A percentile compares a stretch with the other conserved stretches of the same genome.
Conservation (phyloP, 2,888 invertebrate genomes). For the Dascillus cervinus region DNA sequence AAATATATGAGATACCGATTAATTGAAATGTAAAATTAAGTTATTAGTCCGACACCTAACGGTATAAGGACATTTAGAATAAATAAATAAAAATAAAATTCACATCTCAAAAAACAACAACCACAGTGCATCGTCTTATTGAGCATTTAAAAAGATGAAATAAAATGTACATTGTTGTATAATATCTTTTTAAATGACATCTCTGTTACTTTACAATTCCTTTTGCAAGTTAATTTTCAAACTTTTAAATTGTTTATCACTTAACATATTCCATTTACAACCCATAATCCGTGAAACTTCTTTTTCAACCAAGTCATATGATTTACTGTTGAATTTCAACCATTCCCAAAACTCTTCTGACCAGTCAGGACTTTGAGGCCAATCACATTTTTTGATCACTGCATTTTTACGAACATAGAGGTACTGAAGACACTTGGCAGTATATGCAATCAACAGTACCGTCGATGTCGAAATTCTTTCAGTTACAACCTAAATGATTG, state of each 20-base stretch:
- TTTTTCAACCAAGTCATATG: conserved; percentile 56
- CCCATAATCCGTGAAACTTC: conserved; percentile 64
- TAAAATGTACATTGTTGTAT: conserved; percentile 15
- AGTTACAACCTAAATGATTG: conserved; percentile 51
- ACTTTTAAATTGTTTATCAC: conserved; percentile 55
- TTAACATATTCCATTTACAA: conserved; percentile 58
- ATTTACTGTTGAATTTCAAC: conserved; percentile 53
- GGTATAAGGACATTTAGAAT: too few species aligned
- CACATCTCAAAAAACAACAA: too few species aligned
- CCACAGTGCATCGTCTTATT: too few species aligned
- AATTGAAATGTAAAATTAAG: too few species aligned
- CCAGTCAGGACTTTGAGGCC: conserved; percentile 62
- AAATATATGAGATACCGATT: too few species aligned
- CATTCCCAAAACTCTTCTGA: conserved; percentile 57
- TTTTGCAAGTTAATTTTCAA: conserved; percentile 40
- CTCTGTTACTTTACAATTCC: too few species aligned
- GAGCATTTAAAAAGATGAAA: too few species aligned
- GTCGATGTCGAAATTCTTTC: conserved; percentile 74
- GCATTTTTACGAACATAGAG: conserved; percentile 64
- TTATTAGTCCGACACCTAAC: too few species aligned
- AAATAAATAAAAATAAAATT: too few species aligned
- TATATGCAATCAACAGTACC: conserved; percentile 59
- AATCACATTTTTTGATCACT: conserved; percentile 61
- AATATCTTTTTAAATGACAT: too few species aligned
- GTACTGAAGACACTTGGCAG: conserved; percentile 53